phyloP scores from a whole-genome alignment of 2,888 invertebrate species.

The Orthosia gothica region DNA sequence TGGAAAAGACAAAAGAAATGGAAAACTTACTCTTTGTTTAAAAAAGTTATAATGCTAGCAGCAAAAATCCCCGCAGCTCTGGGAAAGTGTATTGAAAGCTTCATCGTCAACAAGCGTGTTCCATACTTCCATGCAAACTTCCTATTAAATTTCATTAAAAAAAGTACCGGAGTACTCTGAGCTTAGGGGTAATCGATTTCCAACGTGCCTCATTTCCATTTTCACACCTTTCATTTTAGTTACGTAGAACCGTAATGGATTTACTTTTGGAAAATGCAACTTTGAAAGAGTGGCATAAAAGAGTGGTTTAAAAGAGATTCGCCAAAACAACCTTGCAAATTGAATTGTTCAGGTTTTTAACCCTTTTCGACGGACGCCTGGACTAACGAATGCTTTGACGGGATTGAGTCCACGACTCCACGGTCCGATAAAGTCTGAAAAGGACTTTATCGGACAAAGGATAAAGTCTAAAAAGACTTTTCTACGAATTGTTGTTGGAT shows the following conservation, averaged over 20 bases:
- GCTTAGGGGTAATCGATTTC: slow-evolving; percentile 47
- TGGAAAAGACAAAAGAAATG: slow-evolving; percentile 37
- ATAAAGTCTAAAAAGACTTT: slow-evolving; percentile 30
- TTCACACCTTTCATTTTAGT: slow-evolving; percentile 14
- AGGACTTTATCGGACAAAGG: too few species aligned
- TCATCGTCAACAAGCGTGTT: slow-evolving; percentile 50
- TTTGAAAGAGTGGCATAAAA: slow-evolving; percentile 12
- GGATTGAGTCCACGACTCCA: slow-evolving; percentile 20
- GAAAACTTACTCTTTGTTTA: slow-evolving; percentile 17
- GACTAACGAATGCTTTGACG: slow-evolving; percentile 55
- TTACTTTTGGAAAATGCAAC: background rate
- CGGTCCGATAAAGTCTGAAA: slow-evolving; percentile 19
- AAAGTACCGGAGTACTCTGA: slow-evolving; percentile 16
- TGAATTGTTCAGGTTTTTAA: slow-evolving; percentile 40
- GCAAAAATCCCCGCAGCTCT: slow-evolving; percentile 29
- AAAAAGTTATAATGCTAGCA: slow-evolving; percentile 22
- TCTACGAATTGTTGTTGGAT: slow-evolving; percentile 23
- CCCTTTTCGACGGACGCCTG: slow-evolving; percentile 32
- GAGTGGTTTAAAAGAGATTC: slow-evolving; percentile 9
- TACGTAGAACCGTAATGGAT: background rate
- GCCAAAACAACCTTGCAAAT: slow-evolving; percentile 37
- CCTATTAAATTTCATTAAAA: slow-evolving; percentile 49
- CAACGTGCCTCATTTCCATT: slow-evolving; percentile 8
- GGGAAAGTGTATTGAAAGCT: slow-evolving; percentile 44
- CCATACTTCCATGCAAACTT: slow-evolving; percentile 37